Evolutionary conservation across 2,888 invertebrate species (phyloP).

Genomic region (Scaeva pyrastri): DNA sequence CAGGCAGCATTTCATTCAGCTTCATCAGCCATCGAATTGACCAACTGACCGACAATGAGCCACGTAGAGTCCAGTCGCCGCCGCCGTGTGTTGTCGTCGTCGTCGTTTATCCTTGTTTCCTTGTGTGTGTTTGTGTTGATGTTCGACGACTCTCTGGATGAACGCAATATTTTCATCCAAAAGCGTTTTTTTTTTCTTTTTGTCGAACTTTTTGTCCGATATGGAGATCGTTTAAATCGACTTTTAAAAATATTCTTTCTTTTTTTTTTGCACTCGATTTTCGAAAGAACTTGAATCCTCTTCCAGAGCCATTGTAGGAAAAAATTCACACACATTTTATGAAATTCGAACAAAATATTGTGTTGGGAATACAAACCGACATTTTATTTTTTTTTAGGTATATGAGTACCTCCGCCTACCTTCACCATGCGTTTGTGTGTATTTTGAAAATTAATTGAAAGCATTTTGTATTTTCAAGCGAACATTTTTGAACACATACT

Average conservation of each 20-base stretch:
- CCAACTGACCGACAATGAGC: neutral
- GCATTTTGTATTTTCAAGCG: constrained; percentile 28
- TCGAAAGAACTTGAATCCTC: constrained; percentile 14
- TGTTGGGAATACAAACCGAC: neutral
- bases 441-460: constrained; percentile 40
- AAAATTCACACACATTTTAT: constrained; percentile 26
- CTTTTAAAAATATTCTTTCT: neutral
- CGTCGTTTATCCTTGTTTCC: constrained; percentile 19
- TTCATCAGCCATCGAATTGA: neutral
- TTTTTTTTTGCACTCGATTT: constrained; percentile 1
- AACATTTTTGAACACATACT: neutral
- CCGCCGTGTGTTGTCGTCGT: too few species aligned
- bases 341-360: neutral
- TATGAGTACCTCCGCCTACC: neutral
- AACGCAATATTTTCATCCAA: constrained; percentile 41
- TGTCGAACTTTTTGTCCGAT: constrained; percentile 10
- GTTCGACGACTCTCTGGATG: constrained; percentile 11
- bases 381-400: too few species aligned
- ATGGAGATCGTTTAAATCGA: constrained; percentile 59
- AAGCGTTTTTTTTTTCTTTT: constrained; percentile 3
- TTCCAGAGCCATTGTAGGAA: constrained; percentile 1
- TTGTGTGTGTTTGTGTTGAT: constrained; percentile 11
- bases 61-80: neutral
- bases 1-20: constrained; percentile 27
- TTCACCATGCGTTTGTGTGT: neutral